Evolutionary conservation across 2,888 invertebrate species (phyloP).

Genomic region (Bombylius discolor): DNA sequence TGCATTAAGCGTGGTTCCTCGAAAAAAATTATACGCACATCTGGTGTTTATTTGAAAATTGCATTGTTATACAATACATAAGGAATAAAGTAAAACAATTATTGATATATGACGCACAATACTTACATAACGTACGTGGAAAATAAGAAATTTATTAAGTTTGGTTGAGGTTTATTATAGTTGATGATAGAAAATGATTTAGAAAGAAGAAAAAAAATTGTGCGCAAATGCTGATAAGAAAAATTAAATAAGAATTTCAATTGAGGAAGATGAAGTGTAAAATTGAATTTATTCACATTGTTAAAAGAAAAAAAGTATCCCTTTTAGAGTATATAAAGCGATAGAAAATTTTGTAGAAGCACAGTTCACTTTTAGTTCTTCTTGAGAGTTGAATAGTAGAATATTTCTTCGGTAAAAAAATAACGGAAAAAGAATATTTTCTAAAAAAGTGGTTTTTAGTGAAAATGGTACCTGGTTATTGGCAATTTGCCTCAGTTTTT

Average conservation of each 20-base stretch:
- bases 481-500: conserved; percentile 4
- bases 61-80: too few relatives aligned
- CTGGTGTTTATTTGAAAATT: too few relatives aligned
- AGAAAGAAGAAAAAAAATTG: too few relatives aligned
- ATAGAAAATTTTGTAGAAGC: neutral
- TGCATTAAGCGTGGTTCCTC: too few relatives aligned
- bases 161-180: too few relatives aligned
- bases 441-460: neutral
- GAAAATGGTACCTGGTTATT: conserved; percentile 6
- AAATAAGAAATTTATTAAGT: too few relatives aligned
- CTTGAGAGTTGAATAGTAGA: neutral
- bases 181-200: too few relatives aligned
- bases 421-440: neutral
- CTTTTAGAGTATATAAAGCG: neutral
- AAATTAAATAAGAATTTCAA: conserved; percentile 1
- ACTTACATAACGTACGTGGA: too few relatives aligned
- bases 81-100: too few relatives aligned
- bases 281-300: neutral
- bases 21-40: too few relatives aligned
- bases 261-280: neutral
- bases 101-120: too few relatives aligned
- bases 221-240: conserved; percentile 7
- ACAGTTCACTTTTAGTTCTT: neutral
- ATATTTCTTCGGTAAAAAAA: neutral
- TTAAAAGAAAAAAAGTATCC: neutral